Base-by-base conservation (phyloP, 2,888 invertebrate species). In the Odontomyia ornata region DNA sequence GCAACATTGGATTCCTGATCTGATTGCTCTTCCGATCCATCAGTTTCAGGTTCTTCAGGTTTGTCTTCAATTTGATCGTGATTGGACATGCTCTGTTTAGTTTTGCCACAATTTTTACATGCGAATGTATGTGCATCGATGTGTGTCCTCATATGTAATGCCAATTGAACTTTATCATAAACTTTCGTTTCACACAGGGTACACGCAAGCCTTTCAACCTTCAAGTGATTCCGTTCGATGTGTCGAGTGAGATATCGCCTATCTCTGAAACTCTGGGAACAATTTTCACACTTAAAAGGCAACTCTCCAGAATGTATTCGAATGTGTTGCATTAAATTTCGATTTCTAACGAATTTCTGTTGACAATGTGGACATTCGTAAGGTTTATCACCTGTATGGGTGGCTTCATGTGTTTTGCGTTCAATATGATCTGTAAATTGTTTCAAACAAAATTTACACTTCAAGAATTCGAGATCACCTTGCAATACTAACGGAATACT, bases 381-480 rank as follows among this genome's bases (percentile, higher is more conserved):
- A 9, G 69, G 64, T 25, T 67, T 57, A 18, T 52, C 52, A 21
- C 69, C 76, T 3, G 69, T 76, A 27, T 76, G 76, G 1, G 60
- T 69, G n/a, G 43, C 60, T 71, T 76, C 76, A 69, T 76, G 76
- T n/a, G 30, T 36, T 25, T 60, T 15, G 11, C 56, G 46, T 43
- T 69, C 57, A 7, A 43, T 18, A 3, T 57, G 47, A n/a, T 76
- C 60, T 1, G 69, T 25, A 43, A 69, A 76, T 27, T 60, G 36
- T 1, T 56, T 15, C 1, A 36, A 83, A 83, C 76, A 76, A 69
- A 57, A 76, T 60, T 67, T 67, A 60, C 76, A 76, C 1, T 88
- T 88, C 1, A 64, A 25, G 3, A 64, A 64, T 13, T 64, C 64
- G n/a, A 2, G 0, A n/a, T 64, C 64, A 11, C n/a, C 28, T 15